These are phyloP conservation scores for Pomacea canaliculata DNA, from an alignment of 2,888 invertebrate species.

Conservation along the genomic window DNA sequence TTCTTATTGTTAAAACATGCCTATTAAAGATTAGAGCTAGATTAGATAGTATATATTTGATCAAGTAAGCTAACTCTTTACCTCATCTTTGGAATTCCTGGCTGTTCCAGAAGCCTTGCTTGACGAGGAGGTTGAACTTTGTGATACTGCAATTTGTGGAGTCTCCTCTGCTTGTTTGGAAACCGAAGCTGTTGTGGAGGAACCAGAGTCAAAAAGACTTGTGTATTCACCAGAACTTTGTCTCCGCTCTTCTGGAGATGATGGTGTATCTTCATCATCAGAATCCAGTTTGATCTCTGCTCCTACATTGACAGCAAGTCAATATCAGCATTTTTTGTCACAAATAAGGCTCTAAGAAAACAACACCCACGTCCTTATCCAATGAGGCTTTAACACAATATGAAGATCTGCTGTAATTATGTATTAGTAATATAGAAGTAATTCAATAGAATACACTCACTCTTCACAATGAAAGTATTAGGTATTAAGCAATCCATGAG, in stretches of 20 bases:
- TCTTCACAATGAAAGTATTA: too few species aligned
- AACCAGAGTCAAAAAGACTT: slow-evolving; percentile 27
- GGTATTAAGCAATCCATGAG: too few species aligned
- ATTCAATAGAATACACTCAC: too few species aligned
- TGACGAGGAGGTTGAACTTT: slow-evolving; percentile 41
- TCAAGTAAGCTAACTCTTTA: background rate
- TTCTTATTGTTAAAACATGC: too few species aligned
- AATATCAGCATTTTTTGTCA: slow-evolving; percentile 5
- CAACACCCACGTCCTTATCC: too few species aligned
- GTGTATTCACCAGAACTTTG: slow-evolving; percentile 27
- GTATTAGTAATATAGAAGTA: too few species aligned
- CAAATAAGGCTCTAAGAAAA: too few species aligned
- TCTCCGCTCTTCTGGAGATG: slow-evolving; percentile 6
- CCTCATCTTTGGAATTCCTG: slow-evolving; percentile 34
- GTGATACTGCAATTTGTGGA: slow-evolving; percentile 48
- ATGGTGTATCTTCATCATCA: slow-evolving; percentile 42
- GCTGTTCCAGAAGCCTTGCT: slow-evolving; percentile 34
- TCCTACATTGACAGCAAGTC: slow-evolving; percentile 33
- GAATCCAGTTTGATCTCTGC: slow-evolving; percentile 59
- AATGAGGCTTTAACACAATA: too few species aligned
- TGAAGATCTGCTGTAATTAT: too few species aligned
- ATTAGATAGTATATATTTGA: too few species aligned
- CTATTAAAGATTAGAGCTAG: too few species aligned
- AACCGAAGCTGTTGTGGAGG: slow-evolving; percentile 30
- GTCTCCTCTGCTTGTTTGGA: slow-evolving; percentile 41